Conservation (phyloP, 2,888 invertebrate genomes). For the Ennomos erosarius region DNA sequence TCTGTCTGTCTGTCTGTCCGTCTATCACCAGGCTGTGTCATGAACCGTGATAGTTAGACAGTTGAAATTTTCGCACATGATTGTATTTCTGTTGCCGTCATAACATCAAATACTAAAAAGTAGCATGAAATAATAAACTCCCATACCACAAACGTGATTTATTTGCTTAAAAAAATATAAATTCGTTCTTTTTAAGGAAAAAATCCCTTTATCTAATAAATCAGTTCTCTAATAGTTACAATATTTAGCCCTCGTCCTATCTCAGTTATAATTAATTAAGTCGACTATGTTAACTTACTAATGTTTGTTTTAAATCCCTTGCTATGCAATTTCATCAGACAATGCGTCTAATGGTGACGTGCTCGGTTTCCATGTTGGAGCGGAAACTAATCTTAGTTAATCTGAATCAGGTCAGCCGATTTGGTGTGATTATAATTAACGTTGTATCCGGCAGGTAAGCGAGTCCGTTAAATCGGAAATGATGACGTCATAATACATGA, state of each 20-base stretch:
- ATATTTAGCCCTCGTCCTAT: background rate
- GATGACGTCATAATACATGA: conserved; percentile 3
- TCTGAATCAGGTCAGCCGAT: conserved; percentile 20
- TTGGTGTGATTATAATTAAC: conserved; percentile 24
- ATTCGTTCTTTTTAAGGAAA: too few relatives aligned
- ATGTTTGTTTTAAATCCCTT: too few relatives aligned
- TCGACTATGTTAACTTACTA: background rate
- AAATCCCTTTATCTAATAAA: background rate
- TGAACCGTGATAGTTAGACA: too few relatives aligned
- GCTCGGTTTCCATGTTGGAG: conserved; percentile 10
- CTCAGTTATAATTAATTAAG: conserved; percentile 1
- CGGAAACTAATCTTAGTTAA: conserved; percentile 27
- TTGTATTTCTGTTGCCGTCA: too few relatives aligned
- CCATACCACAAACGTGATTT: too few relatives aligned
- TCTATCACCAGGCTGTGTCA: too few relatives aligned
- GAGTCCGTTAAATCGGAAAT: conserved; percentile 9
- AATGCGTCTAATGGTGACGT: conserved; percentile 18
- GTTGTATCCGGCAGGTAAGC: conserved; percentile 11
- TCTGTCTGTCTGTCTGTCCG: too few relatives aligned
- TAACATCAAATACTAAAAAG: too few relatives aligned
- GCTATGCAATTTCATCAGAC: conserved; percentile 1
- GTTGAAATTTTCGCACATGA: too few relatives aligned
- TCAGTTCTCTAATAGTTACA: background rate
- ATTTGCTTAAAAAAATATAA: too few relatives aligned
- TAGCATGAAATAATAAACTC: too few relatives aligned